These are phyloP conservation scores for Oscheius sp. DNA, from an alignment of 1,140 invertebrate genomes.

Conservation along the genomic window DNA sequence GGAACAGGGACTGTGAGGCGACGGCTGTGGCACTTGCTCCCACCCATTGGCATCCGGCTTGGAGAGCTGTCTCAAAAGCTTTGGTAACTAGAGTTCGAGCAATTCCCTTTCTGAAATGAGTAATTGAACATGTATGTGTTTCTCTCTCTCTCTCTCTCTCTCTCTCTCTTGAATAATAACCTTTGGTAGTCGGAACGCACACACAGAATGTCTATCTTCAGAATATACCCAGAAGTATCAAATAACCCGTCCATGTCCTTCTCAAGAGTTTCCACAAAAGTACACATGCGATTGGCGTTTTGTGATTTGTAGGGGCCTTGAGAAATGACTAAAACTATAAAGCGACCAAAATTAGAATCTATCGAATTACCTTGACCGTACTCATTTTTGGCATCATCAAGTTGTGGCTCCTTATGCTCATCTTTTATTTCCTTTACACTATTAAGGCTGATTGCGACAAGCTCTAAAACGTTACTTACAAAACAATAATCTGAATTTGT, in stretches of 20 bases:
- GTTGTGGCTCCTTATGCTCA: not conserved
- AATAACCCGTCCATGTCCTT: conserved; percentile 3
- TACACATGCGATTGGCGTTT: conserved; percentile 6
- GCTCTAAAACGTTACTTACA: no score
- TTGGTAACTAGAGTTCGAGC: conserved; percentile 6
- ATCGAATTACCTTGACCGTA: no score
- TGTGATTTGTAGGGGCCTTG: conserved; percentile 4
- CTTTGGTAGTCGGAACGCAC: conserved; percentile 17
- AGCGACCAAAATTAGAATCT: not conserved
- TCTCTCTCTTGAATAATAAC: not conserved
- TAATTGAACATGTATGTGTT: no score
- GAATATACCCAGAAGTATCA: not conserved
- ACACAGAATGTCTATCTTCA: conserved; percentile 30
- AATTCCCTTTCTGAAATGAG: conserved; percentile 24
- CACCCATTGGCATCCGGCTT: conserved; percentile 3
- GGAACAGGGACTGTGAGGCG: not conserved
- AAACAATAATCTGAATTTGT: no score
- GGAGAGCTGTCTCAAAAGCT: not conserved
- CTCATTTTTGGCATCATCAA: conserved; percentile 7
- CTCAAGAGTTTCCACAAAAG: conserved; percentile 10
- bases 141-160: no score
- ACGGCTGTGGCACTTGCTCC: conserved; percentile 9
- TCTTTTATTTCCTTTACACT: not conserved
- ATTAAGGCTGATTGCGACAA: conserved; percentile 18
- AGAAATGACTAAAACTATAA: conserved; percentile 8